Evolutionary conservation across 2,113 vertebrate species (phyloP).

Genomic region (Paraplagusia blochii): DNA sequence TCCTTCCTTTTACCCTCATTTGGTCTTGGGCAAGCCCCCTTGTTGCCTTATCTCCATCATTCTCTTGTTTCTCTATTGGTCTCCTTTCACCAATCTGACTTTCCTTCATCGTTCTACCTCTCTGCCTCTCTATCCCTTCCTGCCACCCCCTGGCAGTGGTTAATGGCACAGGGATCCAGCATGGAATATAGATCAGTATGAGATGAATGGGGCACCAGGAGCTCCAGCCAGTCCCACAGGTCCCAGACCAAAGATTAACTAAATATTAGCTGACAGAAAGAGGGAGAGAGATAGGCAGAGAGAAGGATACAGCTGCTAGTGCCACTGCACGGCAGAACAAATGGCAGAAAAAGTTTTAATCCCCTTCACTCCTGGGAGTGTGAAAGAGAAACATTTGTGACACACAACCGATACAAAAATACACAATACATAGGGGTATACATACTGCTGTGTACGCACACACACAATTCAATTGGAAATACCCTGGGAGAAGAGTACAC

Average conservation of each 20-base stretch:
- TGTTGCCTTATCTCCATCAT: slow-evolving; percentile 53
- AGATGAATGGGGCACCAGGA: slow-evolving; percentile 79
- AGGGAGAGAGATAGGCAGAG: slow-evolving; percentile 48
- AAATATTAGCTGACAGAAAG: slow-evolving; percentile 82
- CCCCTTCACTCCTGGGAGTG: slow-evolving; percentile 56
- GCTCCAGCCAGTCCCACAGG: slow-evolving; percentile 76
- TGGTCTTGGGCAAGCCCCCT: slow-evolving; percentile 28
- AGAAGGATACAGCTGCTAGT: slow-evolving; percentile 72
- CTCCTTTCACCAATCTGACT: slow-evolving; percentile 60
- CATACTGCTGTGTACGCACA: slow-evolving; percentile 32
- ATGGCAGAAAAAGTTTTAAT: slow-evolving; percentile 65
- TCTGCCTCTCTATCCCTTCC: slow-evolving; percentile 39
- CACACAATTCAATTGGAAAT: slow-evolving; percentile 55
- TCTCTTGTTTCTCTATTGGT: slow-evolving; percentile 44
- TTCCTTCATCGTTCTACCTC: slow-evolving; percentile 56
- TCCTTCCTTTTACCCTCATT: slow-evolving; percentile 35
- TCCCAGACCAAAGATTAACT: slow-evolving; percentile 82
- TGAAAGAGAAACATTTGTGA: slow-evolving; percentile 42
- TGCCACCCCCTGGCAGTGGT: slow-evolving; percentile 67
- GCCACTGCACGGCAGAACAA: slow-evolving; percentile 68
- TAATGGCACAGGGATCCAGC: slow-evolving; percentile 76
- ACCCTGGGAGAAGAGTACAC: slow-evolving; percentile 69
- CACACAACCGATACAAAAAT: slow-evolving; percentile 58
- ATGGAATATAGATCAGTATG: slow-evolving; percentile 79
- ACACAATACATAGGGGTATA: slow-evolving; percentile 45